Evolutionary conservation across 2,888 invertebrate genomes (phyloP).

Genomic region (Parascotia fuliginaria): DNA sequence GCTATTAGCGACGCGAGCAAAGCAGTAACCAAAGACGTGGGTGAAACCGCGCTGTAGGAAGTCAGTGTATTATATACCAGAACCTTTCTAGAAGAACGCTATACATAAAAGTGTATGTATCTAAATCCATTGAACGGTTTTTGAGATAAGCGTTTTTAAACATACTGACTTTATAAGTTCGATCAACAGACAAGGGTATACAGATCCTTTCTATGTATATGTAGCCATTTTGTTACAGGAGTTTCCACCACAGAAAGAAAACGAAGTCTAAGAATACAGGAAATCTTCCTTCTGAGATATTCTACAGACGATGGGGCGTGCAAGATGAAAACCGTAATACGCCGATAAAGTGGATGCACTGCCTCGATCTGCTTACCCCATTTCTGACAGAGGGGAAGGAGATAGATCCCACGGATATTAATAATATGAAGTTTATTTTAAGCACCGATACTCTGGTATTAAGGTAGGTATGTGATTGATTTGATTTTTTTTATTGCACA

Average conservation of each 20-base stretch:
- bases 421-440: conserved; percentile 9
- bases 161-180: too few relatives aligned
- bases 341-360: conserved; percentile 27
- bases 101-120: too few relatives aligned
- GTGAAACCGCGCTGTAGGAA: too few relatives aligned
- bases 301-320: conserved; percentile 37
- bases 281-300: conserved; percentile 27
- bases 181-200: too few relatives aligned
- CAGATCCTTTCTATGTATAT: too few relatives aligned
- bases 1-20: too few relatives aligned
- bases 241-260: background rate
- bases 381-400: conserved; percentile 24
- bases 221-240: background rate
- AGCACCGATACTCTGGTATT: conserved; percentile 27
- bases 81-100: too few relatives aligned
- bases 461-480: conserved; percentile 42
- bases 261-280: background rate
- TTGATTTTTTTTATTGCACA: too few relatives aligned
- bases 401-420: background rate
- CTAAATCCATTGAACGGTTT: too few relatives aligned
- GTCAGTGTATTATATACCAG: too few relatives aligned
- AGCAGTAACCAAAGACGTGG: too few relatives aligned
- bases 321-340: background rate
- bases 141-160: too few relatives aligned
- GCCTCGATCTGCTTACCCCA: conserved; percentile 54